Evolutionary conservation across 2,797 vertebrate genomes (phyloP), one percentile per base, ranked within the genome.

Genomic region (Bradypodion ventrale): DNA sequence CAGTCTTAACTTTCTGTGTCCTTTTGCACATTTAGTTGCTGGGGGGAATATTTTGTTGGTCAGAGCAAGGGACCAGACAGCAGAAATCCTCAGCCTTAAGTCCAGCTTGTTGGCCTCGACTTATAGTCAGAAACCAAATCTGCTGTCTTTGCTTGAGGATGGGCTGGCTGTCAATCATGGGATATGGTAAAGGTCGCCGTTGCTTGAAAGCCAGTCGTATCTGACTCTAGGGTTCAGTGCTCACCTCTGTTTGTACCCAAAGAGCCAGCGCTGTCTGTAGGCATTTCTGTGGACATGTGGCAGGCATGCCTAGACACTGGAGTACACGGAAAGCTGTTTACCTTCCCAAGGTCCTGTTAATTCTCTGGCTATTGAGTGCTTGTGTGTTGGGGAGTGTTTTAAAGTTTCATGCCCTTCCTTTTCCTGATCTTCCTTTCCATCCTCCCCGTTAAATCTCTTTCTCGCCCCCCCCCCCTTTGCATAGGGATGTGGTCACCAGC

Each of bases 401-500:
- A 56, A 44, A 29, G 13, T 16, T 35, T 44, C 21, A 9, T 29
- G 46, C 23, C 78, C 49, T 80, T 75, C 27, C 40, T 68, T 80
- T 63, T 74, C 19, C 68, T 52, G 35, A 42, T 69, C 77, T 74
- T 56, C 59, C 44, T 65, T 66, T 35, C 56, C 73, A 56, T 66
- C 78, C 70, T 68, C 49, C 23, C 9, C 60, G 16, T 69, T 56
- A 27, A 68, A 80, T 80, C 46, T 65, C n/a, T n/a, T n/a, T n/a
- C n/a, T n/a, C n/a, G n/a, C n/a, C 56, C 21, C 25, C 29, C 46
- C 62, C 60, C 10, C 68, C 46, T n/a, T n/a, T 1, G 3, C 59
- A 2, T 27, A 42, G 82, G 63, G 85, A 87, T 87, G 85, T 80
- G 85, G 85, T 87, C 85, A 87, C 77, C 76, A 60, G 82, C 77